A percentile compares a stretch with the other conserved stretches of the same genome.
phyloP scores from a whole-genome alignment of 2,797 vertebrate species.

The Eulemur rubriventer region DNA sequence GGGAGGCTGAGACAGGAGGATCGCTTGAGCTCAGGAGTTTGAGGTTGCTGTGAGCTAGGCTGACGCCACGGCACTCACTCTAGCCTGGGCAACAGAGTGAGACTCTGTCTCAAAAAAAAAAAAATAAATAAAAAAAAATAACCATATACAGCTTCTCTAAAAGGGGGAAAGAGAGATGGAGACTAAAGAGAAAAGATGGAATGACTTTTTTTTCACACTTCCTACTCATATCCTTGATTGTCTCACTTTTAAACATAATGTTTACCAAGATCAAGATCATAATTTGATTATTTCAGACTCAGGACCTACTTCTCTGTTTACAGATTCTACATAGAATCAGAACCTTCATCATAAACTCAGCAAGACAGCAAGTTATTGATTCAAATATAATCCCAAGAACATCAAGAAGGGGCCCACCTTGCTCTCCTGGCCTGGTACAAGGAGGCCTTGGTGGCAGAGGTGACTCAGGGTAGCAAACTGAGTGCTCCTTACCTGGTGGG shows the following conservation, averaged over 20 bases:
- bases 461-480: rapidly evolving
- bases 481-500: slow-evolving; percentile 92
- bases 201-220: not conserved
- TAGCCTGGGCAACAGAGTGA: no score
- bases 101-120: no score
- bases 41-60: no score
- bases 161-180: not conserved
- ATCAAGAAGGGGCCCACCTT: not conserved
- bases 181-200: not conserved
- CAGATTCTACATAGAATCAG: not conserved
- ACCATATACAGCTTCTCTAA: not conserved
- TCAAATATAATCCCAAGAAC: not conserved
- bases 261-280: not conserved
- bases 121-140: not conserved
- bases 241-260: not conserved
- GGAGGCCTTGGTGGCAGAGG: not conserved
- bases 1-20: no score
- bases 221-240: not conserved
- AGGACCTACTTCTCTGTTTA: not conserved
- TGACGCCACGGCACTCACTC: no score
- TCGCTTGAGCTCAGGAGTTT: no score
- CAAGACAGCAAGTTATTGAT: not conserved
- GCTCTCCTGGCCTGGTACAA: not conserved
- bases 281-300: not conserved
- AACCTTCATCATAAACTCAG: not conserved